Base-by-base conservation (phyloP, 2,113 vertebrate genomes). In the Podocnemis expansa region DNA sequence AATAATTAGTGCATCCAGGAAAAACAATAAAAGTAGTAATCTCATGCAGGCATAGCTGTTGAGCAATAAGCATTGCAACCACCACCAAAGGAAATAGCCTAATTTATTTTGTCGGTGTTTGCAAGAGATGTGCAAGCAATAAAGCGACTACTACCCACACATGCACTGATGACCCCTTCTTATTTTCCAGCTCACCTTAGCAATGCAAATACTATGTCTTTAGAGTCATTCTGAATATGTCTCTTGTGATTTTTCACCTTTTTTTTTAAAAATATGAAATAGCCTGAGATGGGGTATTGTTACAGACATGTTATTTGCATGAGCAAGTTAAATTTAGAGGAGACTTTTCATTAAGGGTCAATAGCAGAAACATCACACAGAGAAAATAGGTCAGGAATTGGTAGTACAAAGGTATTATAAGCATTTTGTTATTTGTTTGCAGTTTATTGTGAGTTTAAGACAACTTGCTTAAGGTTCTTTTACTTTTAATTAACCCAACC, bases 161-260 rank as follows among this genome's bases (percentile, higher is more conserved):
- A 14, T 0, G 4, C 7, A 0, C 12, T 38, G 52, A 43, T 78
- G 91, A 11, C 2, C 43, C 43, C 55, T 38, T 11, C 7, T 2
- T 45, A 78, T 51, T 8, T 0, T 73, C 34, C 80, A 87, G 56
- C 49, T 31, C 29, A 21, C 4, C 0, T 0, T 49, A 31, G 2
- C 78, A 12, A 38, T 10, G 73, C 25, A 67, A 27, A 67, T 25
- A 31, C 47, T 31, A 38, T 38, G 47, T 47, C 60, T 19, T 14
- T 41, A 76, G 12, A 63, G 16, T 82, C 76, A 19, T 79, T 85
- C 81, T 31, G 22, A 82, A 89, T 27, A 2, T 4, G 27, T 60
- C 80, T 43, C 3, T 31, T 82, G 3, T 90, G 34, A 49, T 58
- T 91, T 13, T 83, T 27, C 78, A 25, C 14, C 5, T 8, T 8